A percentile compares a stretch with the other conserved stretches of the same genome.
phyloP scores from a whole-genome alignment of 1,140 invertebrate species.

The Atta cephalotes region DNA sequence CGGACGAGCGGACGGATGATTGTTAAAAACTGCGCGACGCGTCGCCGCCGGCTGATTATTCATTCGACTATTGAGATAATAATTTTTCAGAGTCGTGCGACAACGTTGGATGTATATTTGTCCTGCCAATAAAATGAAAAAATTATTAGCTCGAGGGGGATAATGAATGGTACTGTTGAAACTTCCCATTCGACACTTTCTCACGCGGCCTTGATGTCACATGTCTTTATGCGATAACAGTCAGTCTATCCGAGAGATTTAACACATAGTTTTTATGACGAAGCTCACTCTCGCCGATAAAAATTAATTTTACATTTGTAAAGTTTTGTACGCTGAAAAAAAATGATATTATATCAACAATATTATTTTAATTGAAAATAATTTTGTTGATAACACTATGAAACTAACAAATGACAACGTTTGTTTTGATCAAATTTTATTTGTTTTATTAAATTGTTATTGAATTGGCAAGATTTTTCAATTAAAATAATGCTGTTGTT shows the following conservation, averaged over 20 bases:
- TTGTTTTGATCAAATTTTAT: too few relatives aligned
- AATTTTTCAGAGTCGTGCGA: slow-evolving; percentile 30
- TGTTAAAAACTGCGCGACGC: slow-evolving; percentile 43
- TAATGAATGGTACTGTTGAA: slow-evolving; percentile 21
- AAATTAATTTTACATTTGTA: background rate
- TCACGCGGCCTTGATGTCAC: background rate
- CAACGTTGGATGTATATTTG: slow-evolving; percentile 35
- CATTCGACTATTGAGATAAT: slow-evolving; percentile 56
- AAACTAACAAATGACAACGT: too few relatives aligned
- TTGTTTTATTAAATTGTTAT: too few relatives aligned
- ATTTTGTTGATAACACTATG: too few relatives aligned
- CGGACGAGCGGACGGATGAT: slow-evolving; percentile 28
- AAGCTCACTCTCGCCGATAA: background rate
- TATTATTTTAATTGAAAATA: too few relatives aligned
- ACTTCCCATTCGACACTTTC: slow-evolving; percentile 2
- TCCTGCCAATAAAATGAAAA: slow-evolving; percentile 50
- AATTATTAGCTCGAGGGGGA: slow-evolving; percentile 15
- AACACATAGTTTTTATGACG: background rate
- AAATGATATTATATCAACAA: too few relatives aligned
- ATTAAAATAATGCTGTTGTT: too few relatives aligned
- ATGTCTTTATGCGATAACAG: slow-evolving; percentile 20
- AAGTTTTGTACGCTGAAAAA: background rate
- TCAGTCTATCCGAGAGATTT: background rate
- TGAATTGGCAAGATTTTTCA: too few relatives aligned
- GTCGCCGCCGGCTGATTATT: slow-evolving; percentile 58